These are phyloP conservation scores for Limnephilus rhombicus DNA, from an alignment of 2,888 invertebrate species.

Conservation along the genomic window DNA sequence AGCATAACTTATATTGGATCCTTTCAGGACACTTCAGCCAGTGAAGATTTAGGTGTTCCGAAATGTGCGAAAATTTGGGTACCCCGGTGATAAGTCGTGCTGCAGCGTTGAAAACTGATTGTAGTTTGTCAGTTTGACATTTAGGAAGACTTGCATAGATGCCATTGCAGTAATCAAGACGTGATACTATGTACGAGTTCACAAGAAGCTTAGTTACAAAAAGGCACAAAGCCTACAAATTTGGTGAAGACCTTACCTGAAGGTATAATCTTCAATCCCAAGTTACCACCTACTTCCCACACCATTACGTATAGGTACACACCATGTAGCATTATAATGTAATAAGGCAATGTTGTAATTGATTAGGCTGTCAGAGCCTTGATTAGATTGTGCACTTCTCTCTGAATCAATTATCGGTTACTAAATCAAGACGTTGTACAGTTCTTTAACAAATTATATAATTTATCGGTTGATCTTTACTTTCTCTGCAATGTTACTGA, in stretches of 20 bases:
- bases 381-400: constrained; percentile 11
- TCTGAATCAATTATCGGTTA: constrained; percentile 10
- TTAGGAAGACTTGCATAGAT: too few relatives aligned
- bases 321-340: not conserved
- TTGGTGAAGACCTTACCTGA: not conserved
- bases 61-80: too few relatives aligned
- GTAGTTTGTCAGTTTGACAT: too few relatives aligned
- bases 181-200: too few relatives aligned
- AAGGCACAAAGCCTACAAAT: not conserved
- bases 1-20: too few relatives aligned
- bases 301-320: not conserved
- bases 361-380: constrained; percentile 35
- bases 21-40: too few relatives aligned
- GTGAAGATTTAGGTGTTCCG: too few relatives aligned
- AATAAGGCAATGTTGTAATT: constrained; percentile 27
- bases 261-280: not conserved
- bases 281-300: not conserved
- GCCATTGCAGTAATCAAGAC: too few relatives aligned
- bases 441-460: not conserved
- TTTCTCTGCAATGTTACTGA: constrained; percentile 41
- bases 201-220: too few relatives aligned
- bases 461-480: not conserved
- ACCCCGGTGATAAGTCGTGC: too few relatives aligned
- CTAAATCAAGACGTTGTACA: constrained; percentile 13
- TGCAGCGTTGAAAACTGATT: too few relatives aligned